phyloP scores from a whole-genome alignment of 1,140 invertebrate genomes.

The Drosophila nannoptera region DNA sequence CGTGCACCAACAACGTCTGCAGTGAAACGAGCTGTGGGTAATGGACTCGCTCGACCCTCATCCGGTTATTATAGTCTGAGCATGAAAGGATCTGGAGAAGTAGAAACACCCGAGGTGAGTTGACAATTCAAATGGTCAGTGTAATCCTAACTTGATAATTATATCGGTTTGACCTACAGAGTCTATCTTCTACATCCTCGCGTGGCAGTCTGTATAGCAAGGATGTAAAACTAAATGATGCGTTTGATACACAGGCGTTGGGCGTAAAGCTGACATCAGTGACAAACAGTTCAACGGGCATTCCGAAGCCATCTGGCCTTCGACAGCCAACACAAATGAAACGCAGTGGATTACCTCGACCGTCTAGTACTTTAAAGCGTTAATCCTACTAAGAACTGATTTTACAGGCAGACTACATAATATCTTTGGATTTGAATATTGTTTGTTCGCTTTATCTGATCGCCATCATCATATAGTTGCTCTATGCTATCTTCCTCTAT shows the following conservation, averaged over 20 bases:
- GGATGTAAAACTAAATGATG: constrained; percentile 38
- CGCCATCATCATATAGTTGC: no score
- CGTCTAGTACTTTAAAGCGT: constrained; percentile 64
- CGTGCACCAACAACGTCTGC: constrained; percentile 48
- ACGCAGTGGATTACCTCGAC: constrained; percentile 73
- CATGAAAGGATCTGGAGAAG: constrained; percentile 49
- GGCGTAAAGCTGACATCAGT: constrained; percentile 62
- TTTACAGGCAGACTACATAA: no score
- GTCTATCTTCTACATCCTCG: constrained; percentile 74
- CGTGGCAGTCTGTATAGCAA: constrained; percentile 68
- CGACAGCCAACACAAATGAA: constrained; percentile 68
- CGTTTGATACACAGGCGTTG: constrained; percentile 46
- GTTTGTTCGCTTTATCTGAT: neutral
- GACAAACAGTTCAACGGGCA: constrained; percentile 64
- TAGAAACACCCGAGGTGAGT: constrained; percentile 57
- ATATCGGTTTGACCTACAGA: constrained; percentile 36
- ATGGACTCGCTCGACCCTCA: constrained; percentile 70
- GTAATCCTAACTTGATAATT: neutral
- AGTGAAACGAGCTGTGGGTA: constrained; percentile 44
- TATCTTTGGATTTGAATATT: neutral
- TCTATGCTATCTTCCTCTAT: no score
- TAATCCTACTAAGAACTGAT: constrained; percentile 28
- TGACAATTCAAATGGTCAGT: neutral
- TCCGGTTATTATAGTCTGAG: constrained; percentile 74
- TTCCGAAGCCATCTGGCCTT: constrained; percentile 75